Evolutionary conservation across 2,113 vertebrate species (phyloP).

Genomic region (Brienomyrus longianalis): DNA sequence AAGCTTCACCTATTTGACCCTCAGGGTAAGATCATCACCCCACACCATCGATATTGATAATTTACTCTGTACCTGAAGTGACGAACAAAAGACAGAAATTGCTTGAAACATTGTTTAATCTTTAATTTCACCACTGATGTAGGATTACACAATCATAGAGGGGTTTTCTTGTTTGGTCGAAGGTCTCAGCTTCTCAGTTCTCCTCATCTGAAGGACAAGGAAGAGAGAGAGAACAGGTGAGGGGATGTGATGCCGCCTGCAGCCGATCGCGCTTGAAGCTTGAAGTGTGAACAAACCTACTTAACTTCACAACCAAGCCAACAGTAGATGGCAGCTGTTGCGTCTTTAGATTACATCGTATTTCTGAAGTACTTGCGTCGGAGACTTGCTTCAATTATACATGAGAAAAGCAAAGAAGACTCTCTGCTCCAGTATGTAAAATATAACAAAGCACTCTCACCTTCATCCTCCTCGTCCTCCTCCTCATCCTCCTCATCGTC

Average conservation of each 20-base stretch:
- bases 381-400: not conserved
- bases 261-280: not conserved
- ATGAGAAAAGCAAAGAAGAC: not conserved
- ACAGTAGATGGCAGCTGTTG: not conserved
- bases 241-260: not conserved
- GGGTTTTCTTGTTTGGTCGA: constrained; percentile 20
- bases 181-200: constrained; percentile 9
- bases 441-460: constrained; percentile 26
- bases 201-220: constrained; percentile 29
- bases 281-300: not conserved
- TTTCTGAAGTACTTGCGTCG: not conserved
- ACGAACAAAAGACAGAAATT: not conserved
- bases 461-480: constrained; percentile 86
- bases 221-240: not conserved
- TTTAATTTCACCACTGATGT: constrained; percentile 24
- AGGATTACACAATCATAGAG: not conserved
- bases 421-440: not conserved
- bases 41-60: not conserved
- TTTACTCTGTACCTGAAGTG: not conserved
- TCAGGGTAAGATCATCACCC: not conserved
- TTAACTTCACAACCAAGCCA: not conserved
- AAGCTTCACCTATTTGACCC: not conserved
- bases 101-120: constrained; percentile 15
- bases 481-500: constrained; percentile 96
- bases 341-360: not conserved